Conservation (phyloP, 2,888 invertebrate species). For the Agonopterix subpropinquella region DNA sequence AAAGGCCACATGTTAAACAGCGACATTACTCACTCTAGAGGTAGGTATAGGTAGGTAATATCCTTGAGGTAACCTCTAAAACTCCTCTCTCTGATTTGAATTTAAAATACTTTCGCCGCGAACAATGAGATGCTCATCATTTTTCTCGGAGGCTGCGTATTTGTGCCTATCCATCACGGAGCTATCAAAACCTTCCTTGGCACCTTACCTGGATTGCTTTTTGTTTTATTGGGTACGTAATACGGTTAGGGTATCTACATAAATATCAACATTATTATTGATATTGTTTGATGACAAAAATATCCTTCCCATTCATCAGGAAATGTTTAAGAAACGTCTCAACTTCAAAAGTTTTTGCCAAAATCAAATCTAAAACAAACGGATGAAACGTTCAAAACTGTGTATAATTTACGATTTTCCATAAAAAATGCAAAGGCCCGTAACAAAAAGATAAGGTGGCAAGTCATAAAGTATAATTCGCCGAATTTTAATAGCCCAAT, state of each 20-base stretch:
- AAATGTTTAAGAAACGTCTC: too few species aligned
- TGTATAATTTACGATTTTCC: background rate
- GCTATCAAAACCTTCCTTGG: constrained; percentile 26
- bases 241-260: too few species aligned
- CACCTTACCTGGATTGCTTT: too few species aligned
- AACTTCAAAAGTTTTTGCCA: too few species aligned
- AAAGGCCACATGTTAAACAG: constrained; percentile 2
- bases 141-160: constrained; percentile 28
- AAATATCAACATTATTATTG: too few species aligned
- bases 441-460: constrained; percentile 17
- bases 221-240: too few species aligned
- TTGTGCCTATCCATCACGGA: constrained; percentile 37
- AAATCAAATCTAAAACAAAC: too few species aligned
- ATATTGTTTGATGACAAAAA: too few species aligned
- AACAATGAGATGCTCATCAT: constrained; percentile 45
- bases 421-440: background rate
- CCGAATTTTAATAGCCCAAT: constrained; percentile 32
- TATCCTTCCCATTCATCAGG: too few species aligned
- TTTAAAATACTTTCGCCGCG: constrained; percentile 42
- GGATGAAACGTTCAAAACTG: background rate
- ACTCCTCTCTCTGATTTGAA: constrained; percentile 45
- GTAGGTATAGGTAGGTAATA: constrained; percentile 12
- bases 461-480: constrained; percentile 32
- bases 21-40: constrained; percentile 12
- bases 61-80: constrained; percentile 31